Percentiles rank a stretch among this genome's conserved stretches.
phyloP scores from a whole-genome alignment of 2,888 invertebrate species.

The Lasioglossum villosulum region DNA sequence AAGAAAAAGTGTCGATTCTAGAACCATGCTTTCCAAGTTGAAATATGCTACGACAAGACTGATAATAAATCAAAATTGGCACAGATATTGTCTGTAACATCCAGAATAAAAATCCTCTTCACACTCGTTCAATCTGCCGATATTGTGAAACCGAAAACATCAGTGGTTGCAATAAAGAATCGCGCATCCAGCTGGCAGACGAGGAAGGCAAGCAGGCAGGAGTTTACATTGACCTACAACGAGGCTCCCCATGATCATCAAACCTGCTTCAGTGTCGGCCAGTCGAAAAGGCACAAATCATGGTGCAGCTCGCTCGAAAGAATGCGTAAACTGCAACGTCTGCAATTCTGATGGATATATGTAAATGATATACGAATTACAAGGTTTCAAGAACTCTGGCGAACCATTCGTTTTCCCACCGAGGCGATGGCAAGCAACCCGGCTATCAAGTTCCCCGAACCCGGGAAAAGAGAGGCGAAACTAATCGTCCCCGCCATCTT shows the following conservation, averaged over 20 bases:
- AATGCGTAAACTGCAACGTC: background rate
- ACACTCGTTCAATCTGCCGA: no score
- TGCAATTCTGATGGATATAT: background rate
- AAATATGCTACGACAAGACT: no score
- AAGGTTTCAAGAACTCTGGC: background rate
- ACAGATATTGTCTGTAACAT: no score
- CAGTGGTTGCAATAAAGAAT: no score
- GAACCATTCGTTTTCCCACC: background rate
- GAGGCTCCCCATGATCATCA: background rate
- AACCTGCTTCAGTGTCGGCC: background rate
- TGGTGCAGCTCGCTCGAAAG: background rate
- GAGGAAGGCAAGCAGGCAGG: background rate
- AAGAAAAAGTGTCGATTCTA: background rate
- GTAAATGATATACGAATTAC: background rate
- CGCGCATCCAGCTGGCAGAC: background rate
- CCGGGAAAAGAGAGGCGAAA: slow-evolving; percentile 13
- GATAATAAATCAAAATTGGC: no score
- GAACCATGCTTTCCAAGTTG: background rate
- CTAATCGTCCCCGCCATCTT: slow-evolving; percentile 38
- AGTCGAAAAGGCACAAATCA: background rate
- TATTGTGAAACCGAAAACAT: no score
- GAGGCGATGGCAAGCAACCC: background rate
- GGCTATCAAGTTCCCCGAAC: background rate
- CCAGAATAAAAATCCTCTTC: no score
- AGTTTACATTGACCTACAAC: background rate